Percentiles rank a stretch among this genome's conserved stretches.
Evolutionary conservation across 2,797 vertebrate species (phyloP).

Genomic region (Zenarchopterus dispar): DNA sequence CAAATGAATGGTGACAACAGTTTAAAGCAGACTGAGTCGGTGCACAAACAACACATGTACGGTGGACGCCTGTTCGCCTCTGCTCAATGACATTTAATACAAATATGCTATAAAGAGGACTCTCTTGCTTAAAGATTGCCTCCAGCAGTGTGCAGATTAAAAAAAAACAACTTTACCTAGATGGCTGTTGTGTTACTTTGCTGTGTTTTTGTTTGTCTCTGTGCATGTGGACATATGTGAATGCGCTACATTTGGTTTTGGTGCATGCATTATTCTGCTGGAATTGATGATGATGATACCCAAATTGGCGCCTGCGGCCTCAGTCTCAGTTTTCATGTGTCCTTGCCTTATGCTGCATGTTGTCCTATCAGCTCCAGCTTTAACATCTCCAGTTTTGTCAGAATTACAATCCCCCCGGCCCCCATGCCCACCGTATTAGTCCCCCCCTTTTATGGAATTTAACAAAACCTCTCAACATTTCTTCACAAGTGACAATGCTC

Average conservation of each 20-base stretch:
- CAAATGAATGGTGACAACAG: constrained; percentile 85
- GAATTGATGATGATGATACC: constrained; percentile 3
- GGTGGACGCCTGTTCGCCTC: constrained; percentile 1
- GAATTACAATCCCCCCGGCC: too few relatives aligned
- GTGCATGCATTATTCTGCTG: constrained; percentile 31
- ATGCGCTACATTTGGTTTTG: constrained; percentile 25
- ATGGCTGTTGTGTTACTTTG: not conserved
- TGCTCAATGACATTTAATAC: not conserved
- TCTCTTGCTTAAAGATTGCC: constrained; percentile 8
- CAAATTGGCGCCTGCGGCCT: too few relatives aligned
- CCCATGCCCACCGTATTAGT: too few relatives aligned
- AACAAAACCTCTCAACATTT: too few relatives aligned
- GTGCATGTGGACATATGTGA: constrained; percentile 3
- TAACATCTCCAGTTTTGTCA: too few relatives aligned
- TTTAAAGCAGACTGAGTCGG: constrained; percentile 76
- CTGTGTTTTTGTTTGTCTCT: constrained; percentile 12
- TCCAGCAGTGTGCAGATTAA: not conserved
- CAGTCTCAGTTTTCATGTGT: too few relatives aligned
- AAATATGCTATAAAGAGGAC: constrained; percentile 1
- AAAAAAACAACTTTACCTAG: constrained; percentile 5
- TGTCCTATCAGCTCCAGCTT: too few relatives aligned
- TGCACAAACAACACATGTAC: not conserved
- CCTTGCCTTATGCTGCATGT: too few relatives aligned
- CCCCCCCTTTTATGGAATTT: too few relatives aligned
- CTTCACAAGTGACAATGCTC: too few relatives aligned